A percentile compares a stretch with the other conserved stretches of the same genome.
These are phyloP conservation scores for Phalloptychus januarius DNA, from an alignment of 2,797 vertebrate species.

Conservation along the genomic window DNA sequence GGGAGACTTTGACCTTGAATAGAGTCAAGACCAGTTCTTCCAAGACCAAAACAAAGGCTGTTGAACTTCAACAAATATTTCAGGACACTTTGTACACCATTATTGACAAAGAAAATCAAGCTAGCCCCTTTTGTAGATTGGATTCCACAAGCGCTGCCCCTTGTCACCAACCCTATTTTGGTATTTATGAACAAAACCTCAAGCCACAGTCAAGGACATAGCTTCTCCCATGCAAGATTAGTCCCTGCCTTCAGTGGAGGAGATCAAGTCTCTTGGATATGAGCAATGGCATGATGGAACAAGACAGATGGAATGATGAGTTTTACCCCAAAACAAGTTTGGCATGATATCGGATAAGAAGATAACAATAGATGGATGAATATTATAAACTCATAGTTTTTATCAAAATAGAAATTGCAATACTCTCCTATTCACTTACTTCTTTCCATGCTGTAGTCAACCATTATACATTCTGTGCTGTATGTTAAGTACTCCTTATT, in stretches of 20 bases:
- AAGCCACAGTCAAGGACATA: background rate
- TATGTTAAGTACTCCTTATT: conserved; percentile 63
- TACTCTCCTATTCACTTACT: conserved; percentile 45
- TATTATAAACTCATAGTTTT: conserved; percentile 1
- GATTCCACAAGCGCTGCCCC: background rate
- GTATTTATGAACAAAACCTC: background rate
- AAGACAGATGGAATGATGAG: background rate
- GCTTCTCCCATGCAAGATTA: background rate
- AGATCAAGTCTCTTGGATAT: background rate
- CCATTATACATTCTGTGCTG: conserved; percentile 73
- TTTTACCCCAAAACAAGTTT: background rate
- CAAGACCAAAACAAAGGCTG: background rate
- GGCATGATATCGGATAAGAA: background rate
- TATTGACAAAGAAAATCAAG: background rate
- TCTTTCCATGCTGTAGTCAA: conserved; percentile 49
- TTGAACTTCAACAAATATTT: background rate
- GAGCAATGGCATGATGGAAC: background rate
- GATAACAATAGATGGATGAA: background rate
- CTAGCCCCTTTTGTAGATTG: background rate
- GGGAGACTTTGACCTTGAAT: background rate
- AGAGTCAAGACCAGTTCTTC: background rate
- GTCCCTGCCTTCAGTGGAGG: background rate
- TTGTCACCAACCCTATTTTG: background rate
- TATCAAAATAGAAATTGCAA: conserved; percentile 38
- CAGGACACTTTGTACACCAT: background rate